Evolutionary conservation across 2,113 vertebrate species (phyloP).

Genomic region (Rhea pennata): DNA sequence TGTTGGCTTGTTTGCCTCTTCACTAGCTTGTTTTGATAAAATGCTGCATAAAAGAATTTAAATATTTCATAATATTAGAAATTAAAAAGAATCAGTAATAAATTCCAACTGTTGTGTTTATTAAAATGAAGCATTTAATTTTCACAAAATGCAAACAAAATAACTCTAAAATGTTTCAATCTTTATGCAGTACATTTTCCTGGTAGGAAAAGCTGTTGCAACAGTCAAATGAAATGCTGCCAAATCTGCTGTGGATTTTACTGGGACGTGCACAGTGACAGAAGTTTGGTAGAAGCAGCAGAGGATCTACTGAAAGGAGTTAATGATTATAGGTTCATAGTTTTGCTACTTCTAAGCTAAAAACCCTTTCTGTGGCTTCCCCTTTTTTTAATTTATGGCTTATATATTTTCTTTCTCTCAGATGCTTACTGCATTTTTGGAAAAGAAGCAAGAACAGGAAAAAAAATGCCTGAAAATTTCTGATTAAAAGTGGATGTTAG

Average conservation of each 20-base stretch:
- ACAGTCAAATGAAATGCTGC: neutral
- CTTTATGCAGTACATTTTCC: neutral
- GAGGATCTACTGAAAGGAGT: neutral
- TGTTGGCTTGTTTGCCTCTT: neutral
- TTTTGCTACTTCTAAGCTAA: neutral
- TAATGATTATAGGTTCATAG: neutral
- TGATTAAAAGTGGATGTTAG: neutral
- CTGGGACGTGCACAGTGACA: neutral
- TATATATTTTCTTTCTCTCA: neutral
- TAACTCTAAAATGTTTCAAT: neutral
- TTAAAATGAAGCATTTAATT: constrained; percentile 31
- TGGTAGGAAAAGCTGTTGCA: neutral
- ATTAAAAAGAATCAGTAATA: neutral
- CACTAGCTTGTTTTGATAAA: constrained; percentile 31
- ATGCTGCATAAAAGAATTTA: neutral
- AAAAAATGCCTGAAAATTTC: neutral
- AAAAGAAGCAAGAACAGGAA: neutral
- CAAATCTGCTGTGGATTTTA: neutral
- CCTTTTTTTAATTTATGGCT: neutral
- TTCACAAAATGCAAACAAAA: neutral
- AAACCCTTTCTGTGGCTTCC: neutral
- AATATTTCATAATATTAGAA: neutral
- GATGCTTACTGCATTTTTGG: neutral
- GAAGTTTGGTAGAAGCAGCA: neutral
- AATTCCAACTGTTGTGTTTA: neutral